phyloP scores from a whole-genome alignment of 2,888 invertebrate species.

The Agrochola macilenta region DNA sequence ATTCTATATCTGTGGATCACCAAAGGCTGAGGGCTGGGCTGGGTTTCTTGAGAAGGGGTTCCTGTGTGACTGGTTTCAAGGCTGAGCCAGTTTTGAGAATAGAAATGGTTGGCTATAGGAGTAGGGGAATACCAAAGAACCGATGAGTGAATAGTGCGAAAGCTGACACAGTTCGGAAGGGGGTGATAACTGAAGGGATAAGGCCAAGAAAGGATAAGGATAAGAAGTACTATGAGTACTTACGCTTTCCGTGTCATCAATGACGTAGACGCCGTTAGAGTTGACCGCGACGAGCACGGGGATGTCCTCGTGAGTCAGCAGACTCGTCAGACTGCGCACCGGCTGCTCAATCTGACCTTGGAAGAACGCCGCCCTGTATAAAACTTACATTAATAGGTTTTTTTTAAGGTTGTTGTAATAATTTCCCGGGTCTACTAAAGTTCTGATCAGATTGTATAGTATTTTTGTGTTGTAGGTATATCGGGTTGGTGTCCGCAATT shows the following conservation, averaged over 20 bases:
- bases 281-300: constrained; percentile 97
- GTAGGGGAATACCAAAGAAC: background rate
- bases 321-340: constrained; percentile 95
- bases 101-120: background rate
- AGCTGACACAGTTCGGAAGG: background rate
- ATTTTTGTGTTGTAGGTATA: no score
- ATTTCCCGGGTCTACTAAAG: background rate
- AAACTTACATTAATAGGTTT: background rate
- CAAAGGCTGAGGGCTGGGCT: no score
- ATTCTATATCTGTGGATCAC: background rate
- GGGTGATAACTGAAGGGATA: background rate
- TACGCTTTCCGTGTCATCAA: constrained; percentile 96
- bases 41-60: background rate
- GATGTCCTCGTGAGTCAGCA: constrained; percentile 96
- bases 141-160: background rate
- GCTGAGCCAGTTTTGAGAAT: background rate
- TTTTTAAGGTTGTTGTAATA: no score
- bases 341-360: constrained; percentile 98
- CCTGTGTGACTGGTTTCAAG: background rate
- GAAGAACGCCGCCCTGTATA: constrained; percentile 96
- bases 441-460: background rate
- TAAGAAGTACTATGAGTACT: constrained; percentile 79
- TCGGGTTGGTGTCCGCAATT: no score
- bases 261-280: constrained; percentile 95
- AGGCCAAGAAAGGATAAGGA: no score